Evolutionary conservation across 2,888 invertebrate genomes (phyloP), one percentile per base, ranked within the genome.

Genomic region (Leucoma salicis): DNA sequence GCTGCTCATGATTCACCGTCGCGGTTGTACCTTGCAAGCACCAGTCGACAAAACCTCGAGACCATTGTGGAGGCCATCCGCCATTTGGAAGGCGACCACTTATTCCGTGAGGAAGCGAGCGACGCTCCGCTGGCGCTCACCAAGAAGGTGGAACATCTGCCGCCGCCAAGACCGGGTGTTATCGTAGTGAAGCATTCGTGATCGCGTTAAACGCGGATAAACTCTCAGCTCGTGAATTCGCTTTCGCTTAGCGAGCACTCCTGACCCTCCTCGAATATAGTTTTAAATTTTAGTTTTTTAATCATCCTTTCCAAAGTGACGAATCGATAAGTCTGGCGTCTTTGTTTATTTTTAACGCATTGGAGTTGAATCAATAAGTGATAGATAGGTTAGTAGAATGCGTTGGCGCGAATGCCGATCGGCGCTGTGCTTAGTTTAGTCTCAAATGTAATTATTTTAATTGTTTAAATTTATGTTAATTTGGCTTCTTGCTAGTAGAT

Each of bases 1-100:
- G 86, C 90, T 29, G 61, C 74, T 4, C 76, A 77, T 14, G 86
- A 85, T 31, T 64, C 76, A 2, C 74, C 86, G 0, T 81, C 89
- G 27, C 81, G 90, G 4, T 67, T 90, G 24, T 90, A 90, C 62
- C 70, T 87, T 14, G 87, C 90, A 13, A 90, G 86, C 58, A 95
- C 95, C 37, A 97, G 97, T 51, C 94, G 97, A 40, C 97, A 98
- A 80, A 99, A 98, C 82, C 91, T 99, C 65, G 98, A 99, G 84
- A 99, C 99, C 10, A 99, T 99, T 59, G 98, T 99, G 27, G 99
- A 99, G 82, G 99, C 99, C 41, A 99, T 99, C 70, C 94, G 98
- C 27, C 99, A 99, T 78, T 90, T 99, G 58, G 99, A 99, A 79
- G 99, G 99, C 28, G 98, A 98, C 78, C 97, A 97, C 79, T 89